Base-by-base conservation (phyloP, 2,113 vertebrate genomes). In the Colistium nudipinnis region DNA sequence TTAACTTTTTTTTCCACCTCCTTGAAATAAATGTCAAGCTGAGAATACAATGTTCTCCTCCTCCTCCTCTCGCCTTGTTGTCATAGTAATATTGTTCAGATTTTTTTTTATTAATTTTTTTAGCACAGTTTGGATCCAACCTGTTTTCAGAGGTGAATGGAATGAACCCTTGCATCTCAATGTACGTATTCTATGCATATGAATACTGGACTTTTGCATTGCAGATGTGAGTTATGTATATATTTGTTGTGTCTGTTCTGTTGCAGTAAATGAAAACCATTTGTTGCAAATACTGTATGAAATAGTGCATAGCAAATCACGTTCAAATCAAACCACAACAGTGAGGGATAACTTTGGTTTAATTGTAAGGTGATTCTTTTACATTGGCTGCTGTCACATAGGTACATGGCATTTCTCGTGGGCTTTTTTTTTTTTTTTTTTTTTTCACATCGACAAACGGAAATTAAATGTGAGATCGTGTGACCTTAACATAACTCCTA, bases 311-410 rank as follows among this genome's bases (percentile, higher is more conserved):
- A 16, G n/a, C n/a, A n/a, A n/a, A n/a, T n/a, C n/a, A n/a, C n/a
- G n/a, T n/a, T n/a, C n/a, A 54, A 70, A 75, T 47, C 2, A 71
- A 51, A 76, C 24, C n/a, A 68, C 43, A 70, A 63, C 5, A 60
- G 12, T 77, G 13, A 33, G 77, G 66, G 48, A 80, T 82, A 62
- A 74, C 61, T 85, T 85, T 78, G 80, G 71, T 88, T 92, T 89
- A 85, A 71, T 89, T 78, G 27, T 51, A 70, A 81, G 68, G 70
- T 43, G 48, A 69, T 82, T 76, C 55, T 74, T n/a, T 54, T 71
- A 81, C 75, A 88, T 55, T 66, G 35, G 53, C 70, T 76, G 56
- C 52, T 82, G 71, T 71, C 36, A 63, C 38, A 36, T 59, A 70
- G 36, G 41, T 52, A 70, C 65, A 64, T 57, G 28, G 72, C 69